These are phyloP conservation scores for Thaumatotibia leucotreta DNA, from an alignment of 1,140 invertebrate species.

Conservation along the genomic window DNA sequence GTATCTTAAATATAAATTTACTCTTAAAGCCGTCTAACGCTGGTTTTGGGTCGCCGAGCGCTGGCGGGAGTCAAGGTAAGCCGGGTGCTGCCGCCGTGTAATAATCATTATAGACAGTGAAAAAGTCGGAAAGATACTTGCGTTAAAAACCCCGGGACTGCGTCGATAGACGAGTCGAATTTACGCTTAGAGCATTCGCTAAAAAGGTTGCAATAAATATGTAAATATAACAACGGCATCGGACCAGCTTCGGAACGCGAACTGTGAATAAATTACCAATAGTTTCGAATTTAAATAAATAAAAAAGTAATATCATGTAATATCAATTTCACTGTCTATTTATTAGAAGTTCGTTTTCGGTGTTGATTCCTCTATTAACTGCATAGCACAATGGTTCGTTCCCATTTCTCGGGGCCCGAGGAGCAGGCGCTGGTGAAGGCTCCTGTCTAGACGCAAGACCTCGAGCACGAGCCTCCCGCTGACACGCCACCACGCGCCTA, in stretches of 20 bases:
- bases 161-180: background rate
- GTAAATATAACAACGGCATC: slow-evolving; percentile 64
- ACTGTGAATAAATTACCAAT: slow-evolving; percentile 47
- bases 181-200: slow-evolving; percentile 5
- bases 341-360: slow-evolving; percentile 70
- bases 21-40: background rate
- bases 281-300: slow-evolving; percentile 69
- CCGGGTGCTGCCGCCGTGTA: slow-evolving; percentile 22
- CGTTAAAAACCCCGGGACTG: slow-evolving; percentile 1
- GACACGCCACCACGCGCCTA: background rate
- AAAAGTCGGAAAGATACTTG: slow-evolving; percentile 34
- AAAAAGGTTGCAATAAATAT: slow-evolving; percentile 69
- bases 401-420: slow-evolving; percentile 47
- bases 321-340: slow-evolving; percentile 75
- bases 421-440: background rate
- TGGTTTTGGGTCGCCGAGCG: background rate
- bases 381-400: slow-evolving; percentile 47
- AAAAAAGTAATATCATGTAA: slow-evolving; percentile 65
- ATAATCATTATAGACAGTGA: slow-evolving; percentile 69
- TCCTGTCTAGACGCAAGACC: background rate
- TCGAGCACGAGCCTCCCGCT: background rate
- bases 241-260: slow-evolving; percentile 55
- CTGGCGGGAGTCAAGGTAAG: slow-evolving; percentile 1
- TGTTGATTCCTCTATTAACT: slow-evolving; percentile 70
- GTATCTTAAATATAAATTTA: background rate